Conservation (phyloP, 2,888 invertebrate genomes). For the Drosophila suboccidentalis region DNA sequence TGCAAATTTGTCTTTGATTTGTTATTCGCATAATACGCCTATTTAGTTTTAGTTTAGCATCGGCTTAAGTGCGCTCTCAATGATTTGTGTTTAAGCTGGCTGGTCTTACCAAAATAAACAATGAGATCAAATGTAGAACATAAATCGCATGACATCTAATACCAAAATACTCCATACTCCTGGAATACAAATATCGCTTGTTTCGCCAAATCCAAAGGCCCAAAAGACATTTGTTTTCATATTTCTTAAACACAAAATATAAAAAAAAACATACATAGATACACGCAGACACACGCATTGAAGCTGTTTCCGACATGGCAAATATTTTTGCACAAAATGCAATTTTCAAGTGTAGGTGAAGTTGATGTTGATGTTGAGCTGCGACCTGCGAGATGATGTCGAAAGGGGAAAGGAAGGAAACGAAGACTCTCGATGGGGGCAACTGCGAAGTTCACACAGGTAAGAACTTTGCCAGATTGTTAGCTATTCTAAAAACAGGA, state of each 20-base stretch:
- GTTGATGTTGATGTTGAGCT: conserved; percentile 61
- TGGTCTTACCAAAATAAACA: conserved; percentile 1
- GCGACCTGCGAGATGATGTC: conserved; percentile 5
- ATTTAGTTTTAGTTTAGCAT: conserved; percentile 7
- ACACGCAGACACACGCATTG: conserved; percentile 15
- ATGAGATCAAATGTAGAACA: conserved; percentile 34
- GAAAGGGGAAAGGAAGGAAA: background rate
- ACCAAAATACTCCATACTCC: conserved; percentile 13
- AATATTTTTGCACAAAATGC: conserved; percentile 72
- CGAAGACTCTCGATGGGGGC: background rate
- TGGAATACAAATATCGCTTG: conserved; percentile 29
- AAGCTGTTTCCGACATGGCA: conserved; percentile 50
- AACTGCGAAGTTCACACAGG: conserved; percentile 36
- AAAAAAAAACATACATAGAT: background rate
- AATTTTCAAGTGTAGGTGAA: conserved; percentile 72
- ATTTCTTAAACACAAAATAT: conserved; percentile 32
- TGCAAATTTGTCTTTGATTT: conserved; percentile 19
- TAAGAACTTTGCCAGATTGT: conserved; percentile 70
- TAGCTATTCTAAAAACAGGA: conserved; percentile 43
- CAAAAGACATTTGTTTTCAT: conserved; percentile 77
- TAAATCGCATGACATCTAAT: conserved; percentile 38
- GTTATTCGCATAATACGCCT: background rate
- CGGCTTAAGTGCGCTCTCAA: background rate
- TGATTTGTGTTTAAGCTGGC: conserved; percentile 21
- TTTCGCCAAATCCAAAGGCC: conserved; percentile 58